These are phyloP conservation scores for Endotricha flammealis DNA, from an alignment of 2,888 invertebrate species.

Conservation along the genomic window DNA sequence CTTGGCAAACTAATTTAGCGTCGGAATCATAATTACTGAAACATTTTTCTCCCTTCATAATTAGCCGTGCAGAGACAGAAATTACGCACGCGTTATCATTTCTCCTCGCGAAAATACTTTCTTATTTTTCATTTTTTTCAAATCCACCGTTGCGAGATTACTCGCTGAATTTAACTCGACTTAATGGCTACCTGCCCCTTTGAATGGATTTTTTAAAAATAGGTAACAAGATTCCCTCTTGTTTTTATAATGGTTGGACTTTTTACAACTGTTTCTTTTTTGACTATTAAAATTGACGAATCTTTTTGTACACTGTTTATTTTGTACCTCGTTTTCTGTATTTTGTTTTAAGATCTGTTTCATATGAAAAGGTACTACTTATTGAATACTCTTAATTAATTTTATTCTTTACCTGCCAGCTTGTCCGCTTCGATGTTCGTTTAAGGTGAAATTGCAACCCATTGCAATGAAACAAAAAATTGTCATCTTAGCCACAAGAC, in stretches of 20 bases:
- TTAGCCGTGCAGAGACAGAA: constrained; percentile 29
- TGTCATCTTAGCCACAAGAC: too few relatives aligned
- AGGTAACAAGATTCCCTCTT: constrained; percentile 20
- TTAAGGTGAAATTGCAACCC: too few relatives aligned
- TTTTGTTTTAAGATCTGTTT: too few relatives aligned
- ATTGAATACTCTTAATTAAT: too few relatives aligned
- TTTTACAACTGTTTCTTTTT: constrained; percentile 1
- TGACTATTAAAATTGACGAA: constrained; percentile 1
- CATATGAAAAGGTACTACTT: too few relatives aligned
- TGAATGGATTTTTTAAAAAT: constrained; percentile 25
- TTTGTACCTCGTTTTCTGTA: too few relatives aligned
- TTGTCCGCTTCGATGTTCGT: too few relatives aligned
- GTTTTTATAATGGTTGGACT: constrained; percentile 5
- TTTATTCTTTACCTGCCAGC: too few relatives aligned
- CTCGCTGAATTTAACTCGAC: constrained; percentile 28
- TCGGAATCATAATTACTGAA: not conserved
- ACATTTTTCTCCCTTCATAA: constrained; percentile 33
- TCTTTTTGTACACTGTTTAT: too few relatives aligned
- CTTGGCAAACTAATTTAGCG: not conserved
- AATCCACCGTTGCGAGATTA: constrained; percentile 29
- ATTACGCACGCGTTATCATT: constrained; percentile 27
- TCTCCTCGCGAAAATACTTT: constrained; percentile 28
- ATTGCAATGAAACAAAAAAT: too few relatives aligned
- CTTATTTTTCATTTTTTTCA: constrained; percentile 30
- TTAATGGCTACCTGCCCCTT: constrained; percentile 32